Evolutionary conservation across 2,888 invertebrate species (phyloP), one percentile per base, ranked within the genome.

Genomic region (Isotomurus palustris): DNA sequence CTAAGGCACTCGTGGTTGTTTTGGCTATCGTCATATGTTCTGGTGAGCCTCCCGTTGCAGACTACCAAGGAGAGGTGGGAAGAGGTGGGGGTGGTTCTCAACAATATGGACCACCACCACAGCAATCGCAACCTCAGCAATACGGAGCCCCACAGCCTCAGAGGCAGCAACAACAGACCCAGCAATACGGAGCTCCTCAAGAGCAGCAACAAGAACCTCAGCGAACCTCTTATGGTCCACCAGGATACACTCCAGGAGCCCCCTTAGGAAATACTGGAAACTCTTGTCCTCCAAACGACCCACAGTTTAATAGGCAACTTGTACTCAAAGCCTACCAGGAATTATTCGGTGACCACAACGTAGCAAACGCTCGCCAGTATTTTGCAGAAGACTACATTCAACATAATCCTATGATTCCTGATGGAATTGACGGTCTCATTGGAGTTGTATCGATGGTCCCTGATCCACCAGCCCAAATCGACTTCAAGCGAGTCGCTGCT

Each of bases 401-500:
- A 32, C 53, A 53, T 45, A 53, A 53, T 32, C 53, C 53, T n/a
- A 44, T 44, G 25, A 22, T 17, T 14, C 19, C 44, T 1, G 53
- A 53, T 32, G 53, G 53, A 12, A 14, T 27, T 6, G 44, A 27
- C 25, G 49, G 27, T n/a, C 47, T 29, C 5, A 19, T 17, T n/a
- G 52, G 24, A 2, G 44, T 3, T 28, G 52, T 19, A 21, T 38
- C 43, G 2, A 22, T 19, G n/a, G 64, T 56, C 25, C 64, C 64
- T n/a, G 58, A 48, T 3, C 60, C 60, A n/a, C 35, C 25, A 8
- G 25, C 32, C 3, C 47, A 58, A 24, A 28, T 64, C 2, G 52
- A 60, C 19, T 49, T 64, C 27, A 51, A 50, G 24, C 24, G 60
- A 4, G 47, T 50, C 2, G 27, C 24, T 21, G 60, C 64, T 0